These are phyloP conservation scores for Habrosyne pyritoides DNA, from an alignment of 2,888 invertebrate genomes.

Conservation along the genomic window DNA sequence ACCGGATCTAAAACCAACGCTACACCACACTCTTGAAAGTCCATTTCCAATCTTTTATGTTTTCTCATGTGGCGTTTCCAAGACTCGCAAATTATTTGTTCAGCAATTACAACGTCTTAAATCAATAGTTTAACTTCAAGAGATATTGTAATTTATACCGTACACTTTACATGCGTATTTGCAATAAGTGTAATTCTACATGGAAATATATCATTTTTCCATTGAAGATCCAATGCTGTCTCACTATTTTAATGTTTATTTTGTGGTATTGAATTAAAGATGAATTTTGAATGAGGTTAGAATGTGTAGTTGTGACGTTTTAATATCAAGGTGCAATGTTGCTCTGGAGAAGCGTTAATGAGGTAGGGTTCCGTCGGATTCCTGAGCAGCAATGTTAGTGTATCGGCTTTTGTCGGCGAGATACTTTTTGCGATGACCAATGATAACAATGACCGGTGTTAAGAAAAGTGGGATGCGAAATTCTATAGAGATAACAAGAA, in stretches of 20 bases:
- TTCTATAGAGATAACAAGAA: slow-evolving; percentile 61
- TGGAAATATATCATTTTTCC: not conserved
- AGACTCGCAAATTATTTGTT: not conserved
- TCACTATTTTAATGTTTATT: slow-evolving; percentile 24
- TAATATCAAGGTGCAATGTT: slow-evolving; percentile 34
- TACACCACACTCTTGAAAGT: not conserved
- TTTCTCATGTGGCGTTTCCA: not conserved
- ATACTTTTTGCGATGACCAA: slow-evolving; percentile 78
- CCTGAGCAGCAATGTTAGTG: slow-evolving; percentile 70
- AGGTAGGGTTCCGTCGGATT: slow-evolving; percentile 74
- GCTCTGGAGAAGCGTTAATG: slow-evolving; percentile 77
- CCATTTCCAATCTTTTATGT: not conserved
- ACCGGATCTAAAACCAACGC: not conserved
- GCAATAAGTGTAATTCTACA: not conserved
- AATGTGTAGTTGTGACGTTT: slow-evolving; percentile 42
- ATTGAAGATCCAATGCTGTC: not conserved
- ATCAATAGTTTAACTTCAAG: slow-evolving; percentile 9
- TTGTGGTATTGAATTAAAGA: slow-evolving; percentile 11
- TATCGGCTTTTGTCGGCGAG: slow-evolving; percentile 80
- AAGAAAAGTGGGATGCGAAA: slow-evolving; percentile 64
- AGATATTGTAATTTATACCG: not conserved
- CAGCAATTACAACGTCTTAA: slow-evolving; percentile 25
- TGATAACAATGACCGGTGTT: slow-evolving; percentile 78
- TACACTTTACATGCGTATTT: not conserved
- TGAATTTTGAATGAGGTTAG: slow-evolving; percentile 11